phyloP scores from a whole-genome alignment of 2,797 vertebrate genomes.

The Australoheros facetus region DNA sequence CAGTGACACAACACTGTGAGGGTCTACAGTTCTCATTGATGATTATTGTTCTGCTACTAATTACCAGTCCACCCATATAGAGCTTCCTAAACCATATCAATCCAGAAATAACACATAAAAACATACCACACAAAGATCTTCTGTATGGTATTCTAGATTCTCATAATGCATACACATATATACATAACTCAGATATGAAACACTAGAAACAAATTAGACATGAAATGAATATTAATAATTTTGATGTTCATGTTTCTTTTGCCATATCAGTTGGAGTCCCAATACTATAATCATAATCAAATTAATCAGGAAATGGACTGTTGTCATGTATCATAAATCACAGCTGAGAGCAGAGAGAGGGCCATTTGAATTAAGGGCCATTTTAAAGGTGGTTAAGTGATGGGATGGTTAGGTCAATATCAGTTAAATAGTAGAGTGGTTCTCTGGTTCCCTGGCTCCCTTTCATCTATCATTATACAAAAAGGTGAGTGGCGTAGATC shows the following conservation, averaged over 20 bases:
- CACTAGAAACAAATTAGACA: background rate
- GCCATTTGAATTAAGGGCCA: constrained; percentile 58
- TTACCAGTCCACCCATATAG: constrained; percentile 16
- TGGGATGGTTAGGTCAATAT: constrained; percentile 66
- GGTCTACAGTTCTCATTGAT: constrained; percentile 62
- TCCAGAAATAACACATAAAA: background rate
- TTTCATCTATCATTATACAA: constrained; percentile 11
- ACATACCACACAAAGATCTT: background rate
- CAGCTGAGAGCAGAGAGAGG: constrained; percentile 54
- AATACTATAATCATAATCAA: constrained; percentile 49
- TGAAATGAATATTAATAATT: background rate
- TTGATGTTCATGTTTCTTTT: background rate
- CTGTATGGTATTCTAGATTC: background rate
- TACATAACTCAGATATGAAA: background rate
- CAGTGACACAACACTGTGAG: constrained; percentile 38
- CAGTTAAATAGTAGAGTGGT: constrained; percentile 50
- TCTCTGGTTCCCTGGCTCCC: constrained; percentile 24
- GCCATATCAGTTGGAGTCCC: constrained; percentile 10
- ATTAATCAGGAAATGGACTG: constrained; percentile 68
- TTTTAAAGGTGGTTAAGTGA: constrained; percentile 72
- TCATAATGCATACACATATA: background rate
- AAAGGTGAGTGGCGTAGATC: constrained; percentile 23
- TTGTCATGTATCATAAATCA: constrained; percentile 74
- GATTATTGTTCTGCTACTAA: constrained; percentile 56
- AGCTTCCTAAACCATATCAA: background rate